Conservation (phyloP, 2,888 invertebrate genomes). For the Camptogramma bilineatum region DNA sequence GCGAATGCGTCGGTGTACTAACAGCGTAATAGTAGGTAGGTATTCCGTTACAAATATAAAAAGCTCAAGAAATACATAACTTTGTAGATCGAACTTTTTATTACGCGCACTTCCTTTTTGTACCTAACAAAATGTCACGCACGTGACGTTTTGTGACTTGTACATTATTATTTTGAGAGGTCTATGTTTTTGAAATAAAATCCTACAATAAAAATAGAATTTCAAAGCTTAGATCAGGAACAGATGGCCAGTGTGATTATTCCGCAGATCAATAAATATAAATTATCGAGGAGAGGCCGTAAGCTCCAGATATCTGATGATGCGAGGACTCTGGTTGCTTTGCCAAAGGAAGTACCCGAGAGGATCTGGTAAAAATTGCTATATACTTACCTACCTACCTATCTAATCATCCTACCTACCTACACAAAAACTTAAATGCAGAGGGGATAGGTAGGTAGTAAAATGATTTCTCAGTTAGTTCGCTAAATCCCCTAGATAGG, state of each 20-base stretch:
- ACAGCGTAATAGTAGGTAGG: too few species aligned
- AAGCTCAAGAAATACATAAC: neutral
- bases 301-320: slow-evolving; percentile 70
- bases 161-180: slow-evolving; percentile 13
- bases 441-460: too few species aligned
- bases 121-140: neutral
- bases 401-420: too few species aligned
- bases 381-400: too few species aligned
- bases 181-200: slow-evolving; percentile 15
- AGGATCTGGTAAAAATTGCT: slow-evolving; percentile 64
- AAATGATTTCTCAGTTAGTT: too few species aligned
- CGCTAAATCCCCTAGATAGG: too few species aligned
- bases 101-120: neutral
- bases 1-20: too few species aligned
- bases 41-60: too few species aligned
- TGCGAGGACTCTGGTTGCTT: slow-evolving; percentile 60
- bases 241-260: slow-evolving; percentile 7
- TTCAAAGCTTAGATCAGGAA: neutral
- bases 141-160: slow-evolving; percentile 12
- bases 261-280: slow-evolving; percentile 55
- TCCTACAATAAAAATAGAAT: neutral
- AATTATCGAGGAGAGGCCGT: slow-evolving; percentile 65
- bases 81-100: neutral
- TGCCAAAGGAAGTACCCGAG: slow-evolving; percentile 76
- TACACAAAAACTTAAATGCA: too few species aligned